These are phyloP conservation scores for Orthosia gothica DNA, from an alignment of 2,888 invertebrate genomes.

Conservation along the genomic window DNA sequence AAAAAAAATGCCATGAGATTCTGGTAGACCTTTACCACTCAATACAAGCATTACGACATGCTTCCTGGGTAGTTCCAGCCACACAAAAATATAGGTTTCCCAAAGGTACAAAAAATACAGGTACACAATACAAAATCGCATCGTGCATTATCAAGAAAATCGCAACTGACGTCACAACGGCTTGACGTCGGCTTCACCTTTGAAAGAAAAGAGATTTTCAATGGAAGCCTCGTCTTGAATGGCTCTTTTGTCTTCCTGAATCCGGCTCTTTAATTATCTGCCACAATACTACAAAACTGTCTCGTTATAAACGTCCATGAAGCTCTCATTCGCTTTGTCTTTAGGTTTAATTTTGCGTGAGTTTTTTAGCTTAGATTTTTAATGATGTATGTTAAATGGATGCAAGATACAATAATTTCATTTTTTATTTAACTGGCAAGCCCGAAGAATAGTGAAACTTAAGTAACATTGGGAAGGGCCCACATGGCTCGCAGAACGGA, in stretches of 20 bases:
- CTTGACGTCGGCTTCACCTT: not conserved
- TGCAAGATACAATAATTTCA: not conserved
- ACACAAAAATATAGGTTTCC: not conserved
- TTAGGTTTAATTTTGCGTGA: not conserved
- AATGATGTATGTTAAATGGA: not conserved
- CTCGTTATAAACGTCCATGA: conserved; percentile 44
- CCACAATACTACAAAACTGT: conserved; percentile 52
- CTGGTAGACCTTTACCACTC: too few species aligned
- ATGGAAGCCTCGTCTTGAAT: conserved; percentile 47
- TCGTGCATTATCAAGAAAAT: not conserved
- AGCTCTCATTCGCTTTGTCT: conserved; percentile 11
- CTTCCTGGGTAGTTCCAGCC: too few species aligned
- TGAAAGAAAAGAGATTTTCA: conserved; percentile 43
- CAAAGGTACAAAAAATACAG: not conserved
- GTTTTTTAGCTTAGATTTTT: not conserved
- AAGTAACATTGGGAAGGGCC: too few species aligned
- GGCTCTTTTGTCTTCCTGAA: conserved; percentile 36
- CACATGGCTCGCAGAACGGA: too few species aligned
- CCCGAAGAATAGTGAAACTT: too few species aligned
- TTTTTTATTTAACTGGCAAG: not conserved
- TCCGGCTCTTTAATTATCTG: conserved; percentile 58
- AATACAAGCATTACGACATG: too few species aligned
- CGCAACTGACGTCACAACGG: conserved; percentile 4
- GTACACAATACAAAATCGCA: not conserved
- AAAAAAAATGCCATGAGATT: too few species aligned